Evolutionary conservation across 2,797 vertebrate species (phyloP).

Genomic region (Myotis pilosus): DNA sequence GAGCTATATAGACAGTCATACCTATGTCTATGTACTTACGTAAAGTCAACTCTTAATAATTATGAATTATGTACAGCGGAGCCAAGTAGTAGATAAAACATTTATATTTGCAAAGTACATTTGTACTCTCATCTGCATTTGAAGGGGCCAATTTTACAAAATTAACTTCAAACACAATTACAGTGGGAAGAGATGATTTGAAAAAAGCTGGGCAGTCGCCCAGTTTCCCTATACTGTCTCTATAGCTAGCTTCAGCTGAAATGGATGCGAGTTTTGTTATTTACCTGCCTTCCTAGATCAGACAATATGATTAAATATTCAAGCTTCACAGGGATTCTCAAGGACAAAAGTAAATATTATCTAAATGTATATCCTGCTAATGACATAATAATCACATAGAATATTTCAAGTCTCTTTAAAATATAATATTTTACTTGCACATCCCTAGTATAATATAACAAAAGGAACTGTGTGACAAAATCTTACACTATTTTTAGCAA

Average conservation of each 20-base stretch:
- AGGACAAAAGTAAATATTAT: conserved; percentile 42
- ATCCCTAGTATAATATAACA: not conserved
- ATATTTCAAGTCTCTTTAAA: conserved; percentile 33
- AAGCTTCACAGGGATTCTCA: conserved; percentile 44
- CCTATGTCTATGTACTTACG: conserved; percentile 1
- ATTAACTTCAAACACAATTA: conserved; percentile 56
- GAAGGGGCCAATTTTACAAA: conserved; percentile 22
- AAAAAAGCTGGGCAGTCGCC: conserved; percentile 32
- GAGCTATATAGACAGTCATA: not conserved
- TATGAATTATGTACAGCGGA: conserved; percentile 22
- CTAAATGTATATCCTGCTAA: conserved; percentile 14
- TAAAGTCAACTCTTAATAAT: conserved; percentile 20
- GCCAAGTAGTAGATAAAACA: not conserved
- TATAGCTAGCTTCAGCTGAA: not conserved
- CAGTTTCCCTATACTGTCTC: conserved; percentile 25
- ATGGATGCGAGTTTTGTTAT: conserved; percentile 29
- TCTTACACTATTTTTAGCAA: conserved; percentile 35
- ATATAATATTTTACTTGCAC: not conserved
- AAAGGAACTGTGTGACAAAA: conserved; percentile 13
- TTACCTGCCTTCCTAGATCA: conserved; percentile 19
- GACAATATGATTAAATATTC: conserved; percentile 27
- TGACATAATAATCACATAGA: conserved; percentile 22
- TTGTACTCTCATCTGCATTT: conserved; percentile 27
- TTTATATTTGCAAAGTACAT: conserved; percentile 28
- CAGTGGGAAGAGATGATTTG: conserved; percentile 10